phyloP scores from a whole-genome alignment of 2,888 invertebrate species.

The Bedellia somnulentella region DNA sequence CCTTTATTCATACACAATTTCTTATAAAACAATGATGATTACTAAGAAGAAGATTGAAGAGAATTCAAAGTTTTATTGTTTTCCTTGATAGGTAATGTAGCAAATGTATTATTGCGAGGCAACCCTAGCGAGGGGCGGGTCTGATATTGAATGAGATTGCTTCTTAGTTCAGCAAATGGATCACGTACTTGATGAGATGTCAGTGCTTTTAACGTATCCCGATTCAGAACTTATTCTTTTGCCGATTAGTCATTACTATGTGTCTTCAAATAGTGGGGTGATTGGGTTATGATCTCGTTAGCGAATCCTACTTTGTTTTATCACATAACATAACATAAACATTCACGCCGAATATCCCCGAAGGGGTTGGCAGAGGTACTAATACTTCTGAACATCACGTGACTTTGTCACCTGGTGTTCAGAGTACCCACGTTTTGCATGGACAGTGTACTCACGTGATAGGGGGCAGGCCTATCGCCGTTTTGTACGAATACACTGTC shows the following conservation, averaged over 20 bases:
- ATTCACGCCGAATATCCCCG: too few relatives aligned
- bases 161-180: slow-evolving; percentile 64
- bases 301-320: too few relatives aligned
- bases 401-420: too few relatives aligned
- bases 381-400: too few relatives aligned
- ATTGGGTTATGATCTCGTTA: too few relatives aligned
- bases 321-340: too few relatives aligned
- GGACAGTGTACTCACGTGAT: too few relatives aligned
- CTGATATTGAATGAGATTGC: slow-evolving; percentile 63
- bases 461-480: too few relatives aligned
- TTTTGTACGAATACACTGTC: too few relatives aligned
- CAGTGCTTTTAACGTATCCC: slow-evolving; percentile 59
- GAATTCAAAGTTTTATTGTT: slow-evolving; percentile 55
- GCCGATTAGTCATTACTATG: slow-evolving; percentile 19
- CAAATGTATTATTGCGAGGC: slow-evolving; percentile 48
- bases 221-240: slow-evolving; percentile 38
- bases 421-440: too few relatives aligned
- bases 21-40: slow-evolving; percentile 43
- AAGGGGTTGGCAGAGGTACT: too few relatives aligned
- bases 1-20: slow-evolving; percentile 31
- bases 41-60: slow-evolving; percentile 50
- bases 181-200: slow-evolving; percentile 64
- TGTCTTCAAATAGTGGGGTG: too few relatives aligned
- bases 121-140: slow-evolving; percentile 28
- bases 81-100: slow-evolving; percentile 34